These are phyloP conservation scores for Parnassius glacialis DNA, from an alignment of 2,888 invertebrate species.

Conservation along the genomic window DNA sequence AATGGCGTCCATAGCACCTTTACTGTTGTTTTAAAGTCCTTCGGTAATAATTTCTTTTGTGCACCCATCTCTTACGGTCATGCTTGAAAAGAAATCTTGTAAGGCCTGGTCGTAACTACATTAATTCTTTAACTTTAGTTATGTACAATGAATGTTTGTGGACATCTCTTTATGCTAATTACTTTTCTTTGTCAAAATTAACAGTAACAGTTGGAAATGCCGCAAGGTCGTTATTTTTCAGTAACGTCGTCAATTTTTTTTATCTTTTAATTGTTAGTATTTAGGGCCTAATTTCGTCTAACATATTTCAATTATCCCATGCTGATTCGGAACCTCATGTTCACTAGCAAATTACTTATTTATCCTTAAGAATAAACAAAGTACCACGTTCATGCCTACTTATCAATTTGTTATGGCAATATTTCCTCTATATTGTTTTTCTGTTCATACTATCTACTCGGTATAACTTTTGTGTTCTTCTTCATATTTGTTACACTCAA, in stretches of 20 bases:
- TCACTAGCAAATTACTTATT: slow-evolving; percentile 41
- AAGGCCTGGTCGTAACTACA: slow-evolving; percentile 41
- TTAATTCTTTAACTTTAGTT: slow-evolving; percentile 42
- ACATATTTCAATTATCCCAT: slow-evolving; percentile 35
- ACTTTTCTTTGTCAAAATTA: slow-evolving; percentile 32
- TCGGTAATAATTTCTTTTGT: slow-evolving; percentile 44
- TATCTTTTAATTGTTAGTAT: slow-evolving; percentile 5
- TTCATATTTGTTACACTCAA: too few species aligned
- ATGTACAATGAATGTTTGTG: slow-evolving; percentile 56
- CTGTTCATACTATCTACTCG: background rate
- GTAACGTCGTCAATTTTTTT: slow-evolving; percentile 10
- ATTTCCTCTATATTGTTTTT: slow-evolving; percentile 7
- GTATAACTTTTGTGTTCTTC: too few species aligned
- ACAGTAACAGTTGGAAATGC: slow-evolving; percentile 36
- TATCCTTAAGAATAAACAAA: slow-evolving; percentile 26
- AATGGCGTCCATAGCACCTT: slow-evolving; percentile 40
- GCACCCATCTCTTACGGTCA: slow-evolving; percentile 45
- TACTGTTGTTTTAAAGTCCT: slow-evolving; percentile 53
- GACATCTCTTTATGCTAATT: slow-evolving; percentile 48
- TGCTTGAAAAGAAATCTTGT: slow-evolving; percentile 35
- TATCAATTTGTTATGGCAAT: slow-evolving; percentile 16
- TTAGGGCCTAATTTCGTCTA: slow-evolving; percentile 14
- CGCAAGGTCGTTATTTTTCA: slow-evolving; percentile 27
- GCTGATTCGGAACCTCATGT: slow-evolving; percentile 62
- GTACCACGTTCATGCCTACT: slow-evolving; percentile 13